Base-by-base conservation (phyloP, 1,140 invertebrate species). In the Drosophila kanapiae region DNA sequence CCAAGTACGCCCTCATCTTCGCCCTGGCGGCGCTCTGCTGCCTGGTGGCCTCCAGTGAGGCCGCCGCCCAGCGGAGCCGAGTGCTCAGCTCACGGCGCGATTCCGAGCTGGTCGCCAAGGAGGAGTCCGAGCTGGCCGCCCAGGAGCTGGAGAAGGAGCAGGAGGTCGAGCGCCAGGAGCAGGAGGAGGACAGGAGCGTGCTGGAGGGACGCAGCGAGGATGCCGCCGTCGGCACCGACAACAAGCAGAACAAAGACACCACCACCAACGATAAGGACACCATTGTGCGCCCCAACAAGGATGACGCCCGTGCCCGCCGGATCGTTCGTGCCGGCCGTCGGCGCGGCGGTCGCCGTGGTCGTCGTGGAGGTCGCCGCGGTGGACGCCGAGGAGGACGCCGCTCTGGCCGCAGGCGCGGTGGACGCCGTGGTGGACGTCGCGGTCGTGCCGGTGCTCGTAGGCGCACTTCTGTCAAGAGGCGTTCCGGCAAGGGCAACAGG, bases 1-100 rank as follows among this genome's bases (percentile, higher is more conserved):
- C 54, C 56, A 88, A 88, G 35, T 81, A 62, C 51, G 23, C 74
- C 64, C 49, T 88, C 47, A 80, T 88, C 74, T 90, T 88, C 56
- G 85, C 78, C 56, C 43, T 88, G 53, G 80, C 84, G 62, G 84
- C 84, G 0, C 69, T 88, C 10, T 90, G 85, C 69, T 88, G 84
- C 63, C 74, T 88, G 74, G 43, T 71, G 38, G 48, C 35, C 59
- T 54, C 69, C 62, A 78, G 47, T 37, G 84, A 90, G 23, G 69
- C 72, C 23, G 84, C 84, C 0, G 40, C 77, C 4, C 75, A 75
- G 27, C 84, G 84, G 5, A 83, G 80, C 49, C 49, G 61, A 7
- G 69, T 68, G 2, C 59, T 72, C 16, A 59, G 59, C 14, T n/a
- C 65, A 5, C 58, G 75, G 7, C 82, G 72, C n/a, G 42, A 56